Base-by-base conservation (phyloP, 2,888 invertebrate species). In the Morpho helenor region DNA sequence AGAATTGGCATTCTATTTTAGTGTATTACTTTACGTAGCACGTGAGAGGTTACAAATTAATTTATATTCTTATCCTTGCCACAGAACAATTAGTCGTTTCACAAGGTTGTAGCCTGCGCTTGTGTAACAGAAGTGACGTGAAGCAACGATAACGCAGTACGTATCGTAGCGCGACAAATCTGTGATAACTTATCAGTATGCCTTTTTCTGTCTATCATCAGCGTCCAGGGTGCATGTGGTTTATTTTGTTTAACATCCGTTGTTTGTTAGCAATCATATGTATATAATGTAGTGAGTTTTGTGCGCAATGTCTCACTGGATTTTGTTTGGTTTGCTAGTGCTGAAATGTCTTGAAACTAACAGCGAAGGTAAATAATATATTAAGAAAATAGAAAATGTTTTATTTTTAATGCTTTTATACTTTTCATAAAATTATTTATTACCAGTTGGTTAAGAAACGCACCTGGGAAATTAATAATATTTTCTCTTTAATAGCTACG, bases 111-210 rank as follows among this genome's bases (percentile, higher is more conserved):
- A 52, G 50, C 53, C 40, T 43, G 49, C 46, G 51, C 10, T 62
- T 57, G 40, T 60, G 57, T 52, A 55, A 60, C 53, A 46, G 42
- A 46, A 59, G 52, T 63, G 60, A 63, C 60, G 60, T 58, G 52
- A 58, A 58, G 52, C 47, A 40, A 43, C 58, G 60, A 63, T 63
- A 63, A 51, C 49, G 53, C 22, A 31, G 54, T 56, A 56, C 50
- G 56, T 66, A 68, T 67, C 80, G 66, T 70, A 68, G 67, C 74
- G 72, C 72, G 67, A 71, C 73, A 75, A 74, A 84, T 85, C 80
- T 73, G 64, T 78, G 85, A 87, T 87, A 87, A 74, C 71, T 59
- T 84, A 86, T 82, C 83, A 75, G 63, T 67, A 65, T 68, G 69
- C 71, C 64, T 72, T 77, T 76, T 79, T 77, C 57, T 63, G 63